Evolutionary conservation across 2,888 invertebrate species (phyloP).

Genomic region (Drosophila mimica): DNA sequence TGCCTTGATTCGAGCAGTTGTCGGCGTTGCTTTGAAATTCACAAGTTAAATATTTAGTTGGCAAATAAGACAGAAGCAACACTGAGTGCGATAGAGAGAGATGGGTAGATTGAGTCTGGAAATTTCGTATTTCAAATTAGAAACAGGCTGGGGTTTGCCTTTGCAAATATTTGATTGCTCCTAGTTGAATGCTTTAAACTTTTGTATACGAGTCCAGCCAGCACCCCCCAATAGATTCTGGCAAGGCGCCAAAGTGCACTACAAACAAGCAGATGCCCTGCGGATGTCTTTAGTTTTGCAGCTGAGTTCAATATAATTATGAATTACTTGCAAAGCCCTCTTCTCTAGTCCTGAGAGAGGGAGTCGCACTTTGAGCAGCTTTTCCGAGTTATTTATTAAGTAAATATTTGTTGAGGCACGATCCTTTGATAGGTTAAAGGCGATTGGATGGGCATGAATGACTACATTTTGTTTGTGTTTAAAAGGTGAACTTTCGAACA

Average conservation of each 20-base stretch:
- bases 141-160: constrained; percentile 33
- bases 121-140: constrained; percentile 34
- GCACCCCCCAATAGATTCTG: constrained; percentile 4
- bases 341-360: neutral
- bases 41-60: constrained; percentile 68
- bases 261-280: constrained; percentile 41
- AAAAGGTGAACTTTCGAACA: neutral
- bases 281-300: constrained; percentile 44
- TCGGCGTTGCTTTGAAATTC: constrained; percentile 67
- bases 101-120: neutral
- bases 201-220: neutral
- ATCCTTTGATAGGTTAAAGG: constrained; percentile 31
- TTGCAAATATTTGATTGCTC: constrained; percentile 41
- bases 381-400: constrained; percentile 30
- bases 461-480: neutral
- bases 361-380: constrained; percentile 15
- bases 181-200: constrained; percentile 45
- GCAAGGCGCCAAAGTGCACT: constrained; percentile 40
- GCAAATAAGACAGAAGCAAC: constrained; percentile 45
- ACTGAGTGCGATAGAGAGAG: neutral
- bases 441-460: neutral
- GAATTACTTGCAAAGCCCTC: constrained; percentile 28
- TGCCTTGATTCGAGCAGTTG: constrained; percentile 48
- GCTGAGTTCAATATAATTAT: constrained; percentile 46
- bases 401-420: constrained; percentile 32